Evolutionary conservation across 2,797 vertebrate species (phyloP).

Genomic region (Myotis findleyi): DNA sequence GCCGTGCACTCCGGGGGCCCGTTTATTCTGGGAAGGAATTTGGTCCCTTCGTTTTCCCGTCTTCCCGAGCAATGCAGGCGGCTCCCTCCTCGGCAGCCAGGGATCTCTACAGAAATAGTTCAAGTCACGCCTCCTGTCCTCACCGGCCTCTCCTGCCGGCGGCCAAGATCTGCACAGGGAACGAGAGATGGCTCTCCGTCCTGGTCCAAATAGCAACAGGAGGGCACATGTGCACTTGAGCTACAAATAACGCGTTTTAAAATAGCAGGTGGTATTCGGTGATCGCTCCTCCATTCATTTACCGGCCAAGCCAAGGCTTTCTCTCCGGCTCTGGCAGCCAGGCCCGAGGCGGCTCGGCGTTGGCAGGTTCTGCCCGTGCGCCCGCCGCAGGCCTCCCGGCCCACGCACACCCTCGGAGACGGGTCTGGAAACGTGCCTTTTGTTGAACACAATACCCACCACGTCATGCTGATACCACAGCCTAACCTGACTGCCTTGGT

Average conservation of each 20-base stretch:
- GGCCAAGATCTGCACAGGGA: conserved; percentile 67
- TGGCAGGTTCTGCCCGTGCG: not conserved
- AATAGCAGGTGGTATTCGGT: conserved; percentile 78
- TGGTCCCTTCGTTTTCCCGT: conserved; percentile 52
- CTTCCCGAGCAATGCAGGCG: conserved; percentile 59
- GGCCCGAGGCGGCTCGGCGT: not conserved
- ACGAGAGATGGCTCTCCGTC: conserved; percentile 37
- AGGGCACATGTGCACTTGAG: conserved; percentile 73
- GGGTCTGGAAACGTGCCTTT: not conserved
- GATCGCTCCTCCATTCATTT: conserved; percentile 76
- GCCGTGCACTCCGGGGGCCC: not conserved
- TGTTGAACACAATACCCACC: not conserved
- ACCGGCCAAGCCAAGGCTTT: conserved; percentile 74
- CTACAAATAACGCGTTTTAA: conserved; percentile 80
- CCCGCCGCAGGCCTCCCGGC: not conserved
- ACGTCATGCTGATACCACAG: not conserved
- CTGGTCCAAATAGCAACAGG: conserved; percentile 65
- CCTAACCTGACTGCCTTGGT: not conserved
- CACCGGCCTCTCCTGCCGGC: conserved; percentile 56
- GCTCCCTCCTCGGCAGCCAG: conserved; percentile 48
- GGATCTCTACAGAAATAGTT: conserved; percentile 69
- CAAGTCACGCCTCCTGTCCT: conserved; percentile 12
- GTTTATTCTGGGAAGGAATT: conserved; percentile 64
- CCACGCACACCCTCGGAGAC: not conserved
- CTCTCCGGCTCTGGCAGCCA: conserved; percentile 8